Evolutionary conservation across 2,113 vertebrate genomes (phyloP), one percentile per base, ranked within the genome.

Genomic region (Pseudorasbora parva): DNA sequence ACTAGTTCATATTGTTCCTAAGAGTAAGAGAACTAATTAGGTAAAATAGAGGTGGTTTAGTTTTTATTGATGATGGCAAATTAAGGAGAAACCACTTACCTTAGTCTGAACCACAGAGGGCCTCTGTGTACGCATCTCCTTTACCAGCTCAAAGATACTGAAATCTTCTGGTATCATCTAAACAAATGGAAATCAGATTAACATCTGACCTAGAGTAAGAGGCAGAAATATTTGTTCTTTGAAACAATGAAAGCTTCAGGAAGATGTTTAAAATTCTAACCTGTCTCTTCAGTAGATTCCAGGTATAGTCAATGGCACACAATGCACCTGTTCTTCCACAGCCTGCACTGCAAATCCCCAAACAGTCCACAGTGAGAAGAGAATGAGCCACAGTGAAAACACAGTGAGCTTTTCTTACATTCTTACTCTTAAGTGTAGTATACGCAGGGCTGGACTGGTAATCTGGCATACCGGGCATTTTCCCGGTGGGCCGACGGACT

Each of bases 1-100:
- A 99, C 98, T 90, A 99, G 89, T 78, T 95, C 95, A 68, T 99
- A 99, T 84, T 99, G 98, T 86, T 98, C 97, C 98, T 99, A 88
- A 10, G 62, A 43, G 79, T 21, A 23, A 56, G 5, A 73, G 54
- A 82, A 47, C 62, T n/a, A 1, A 33, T 51, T n/a, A 7, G 2
- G 33, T 78, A 23, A 90, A 80, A 15, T 45, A 0, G 78, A 90
- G 66, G 10, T 9, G 6, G n/a, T 5, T 66, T 66, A 9, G 86
- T 15, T 37, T 77, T 25, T 41, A 47, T 25, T 71, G 78, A 54
- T 85, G 23, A 73, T 45, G 41, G 11, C 5, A 51, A 51, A 51
- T 51, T 51, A 30, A 27, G 14, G 8, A 51, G 45, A 51, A 74
- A 49, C 25, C 9, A 69, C 0, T 30, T 88, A 98, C 98, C 97